phyloP scores from a whole-genome alignment of 92 coral and sea anemone species.

The Siderastrea siderea region DNA sequence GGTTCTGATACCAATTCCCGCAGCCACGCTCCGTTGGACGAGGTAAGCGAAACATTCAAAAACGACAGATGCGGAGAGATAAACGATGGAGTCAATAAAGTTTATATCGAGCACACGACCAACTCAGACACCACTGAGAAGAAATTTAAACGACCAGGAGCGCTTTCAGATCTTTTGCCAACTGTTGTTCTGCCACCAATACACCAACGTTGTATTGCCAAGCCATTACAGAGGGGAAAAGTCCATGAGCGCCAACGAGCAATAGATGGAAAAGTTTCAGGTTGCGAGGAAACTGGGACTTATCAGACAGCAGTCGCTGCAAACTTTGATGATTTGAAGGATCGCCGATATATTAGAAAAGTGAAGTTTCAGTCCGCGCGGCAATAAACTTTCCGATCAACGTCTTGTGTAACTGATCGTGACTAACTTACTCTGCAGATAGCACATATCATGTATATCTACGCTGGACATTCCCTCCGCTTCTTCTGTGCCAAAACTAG shows the following conservation, averaged over 20 bases:
- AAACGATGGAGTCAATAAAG: background rate
- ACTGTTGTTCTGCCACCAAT: slow-evolving; percentile 22
- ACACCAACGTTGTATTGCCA: background rate
- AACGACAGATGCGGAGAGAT: background rate
- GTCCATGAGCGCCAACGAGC: background rate
- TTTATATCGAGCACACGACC: background rate
- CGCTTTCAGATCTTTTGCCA: background rate
- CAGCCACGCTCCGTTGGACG: too few relatives aligned
- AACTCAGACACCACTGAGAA: background rate
- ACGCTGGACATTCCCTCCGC: too few relatives aligned
- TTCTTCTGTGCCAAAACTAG: too few relatives aligned
- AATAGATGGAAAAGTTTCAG: background rate
- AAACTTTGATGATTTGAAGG: too few relatives aligned
- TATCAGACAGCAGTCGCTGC: too few relatives aligned
- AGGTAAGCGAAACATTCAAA: background rate
- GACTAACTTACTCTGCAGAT: too few relatives aligned
- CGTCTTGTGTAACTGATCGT: too few relatives aligned
- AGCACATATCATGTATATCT: too few relatives aligned
- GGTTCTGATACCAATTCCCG: background rate
- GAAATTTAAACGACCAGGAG: background rate
- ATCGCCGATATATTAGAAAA: too few relatives aligned
- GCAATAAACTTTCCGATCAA: too few relatives aligned
- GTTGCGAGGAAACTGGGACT: background rate
- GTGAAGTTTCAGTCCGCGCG: too few relatives aligned
- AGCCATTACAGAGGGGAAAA: background rate